Percentiles rank a stretch among this genome's conserved stretches.
Conservation (phyloP, 2,797 vertebrate genomes). For the Melanotaenia trifasciata region DNA sequence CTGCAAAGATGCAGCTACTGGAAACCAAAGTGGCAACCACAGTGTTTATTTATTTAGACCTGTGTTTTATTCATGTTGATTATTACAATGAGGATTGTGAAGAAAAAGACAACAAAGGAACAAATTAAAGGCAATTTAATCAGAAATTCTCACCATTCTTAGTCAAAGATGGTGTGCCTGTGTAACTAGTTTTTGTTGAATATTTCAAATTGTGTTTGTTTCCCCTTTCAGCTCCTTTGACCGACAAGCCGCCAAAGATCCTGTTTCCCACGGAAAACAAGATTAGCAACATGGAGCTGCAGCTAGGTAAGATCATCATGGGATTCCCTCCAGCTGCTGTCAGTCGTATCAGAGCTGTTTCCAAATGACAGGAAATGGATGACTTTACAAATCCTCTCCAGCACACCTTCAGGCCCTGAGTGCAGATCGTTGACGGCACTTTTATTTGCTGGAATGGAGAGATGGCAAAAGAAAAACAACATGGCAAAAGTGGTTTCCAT, state of each 20-base stretch:
- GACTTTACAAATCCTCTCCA: conserved; percentile 68
- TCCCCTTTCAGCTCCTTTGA: conserved; percentile 91
- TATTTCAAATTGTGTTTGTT: conserved; percentile 40
- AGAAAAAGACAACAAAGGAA: not conserved
- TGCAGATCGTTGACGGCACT: conserved; percentile 68
- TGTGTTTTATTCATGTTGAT: too few species aligned
- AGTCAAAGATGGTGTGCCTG: not conserved
- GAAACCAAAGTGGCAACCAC: too few species aligned
- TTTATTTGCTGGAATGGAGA: conserved; percentile 53
- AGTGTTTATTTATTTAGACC: too few species aligned
- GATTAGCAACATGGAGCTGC: conserved; percentile 93
- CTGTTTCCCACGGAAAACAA: conserved; percentile 96
- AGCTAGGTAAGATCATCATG: conserved; percentile 91
- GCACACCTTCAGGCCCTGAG: conserved; percentile 53
- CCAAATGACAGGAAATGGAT: conserved; percentile 69
- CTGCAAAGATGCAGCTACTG: conserved; percentile 1
- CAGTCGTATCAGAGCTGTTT: conserved; percentile 51
- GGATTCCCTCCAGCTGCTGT: conserved; percentile 59
- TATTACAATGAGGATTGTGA: too few species aligned
- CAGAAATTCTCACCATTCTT: not conserved
- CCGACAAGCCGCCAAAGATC: conserved; percentile 97
- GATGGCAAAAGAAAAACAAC: conserved; percentile 33
- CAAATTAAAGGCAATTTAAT: not conserved
- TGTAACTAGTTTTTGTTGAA: conserved; percentile 8
- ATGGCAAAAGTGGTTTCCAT: conserved; percentile 54